Conservation (phyloP, 1,140 invertebrate genomes). For the Scaptodrosophila lebanonensis region DNA sequence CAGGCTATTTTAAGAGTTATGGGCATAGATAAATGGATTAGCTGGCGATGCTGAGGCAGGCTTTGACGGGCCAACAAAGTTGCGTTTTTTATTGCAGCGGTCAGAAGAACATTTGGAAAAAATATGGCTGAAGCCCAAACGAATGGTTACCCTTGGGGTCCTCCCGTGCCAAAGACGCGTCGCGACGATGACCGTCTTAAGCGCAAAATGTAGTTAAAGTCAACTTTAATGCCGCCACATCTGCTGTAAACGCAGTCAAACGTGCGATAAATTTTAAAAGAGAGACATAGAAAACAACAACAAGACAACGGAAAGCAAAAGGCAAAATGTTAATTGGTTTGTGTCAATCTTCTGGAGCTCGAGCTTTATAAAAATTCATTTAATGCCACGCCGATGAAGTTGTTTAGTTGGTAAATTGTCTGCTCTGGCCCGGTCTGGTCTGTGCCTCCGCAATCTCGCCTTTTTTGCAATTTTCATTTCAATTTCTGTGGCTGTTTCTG, state of each 20-base stretch:
- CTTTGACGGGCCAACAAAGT: constrained; percentile 49
- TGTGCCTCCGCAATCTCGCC: constrained; percentile 38
- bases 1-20: constrained; percentile 76
- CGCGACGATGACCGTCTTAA: constrained; percentile 16
- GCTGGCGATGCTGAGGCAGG: constrained; percentile 20
- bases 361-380: constrained; percentile 52
- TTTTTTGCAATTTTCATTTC: constrained; percentile 71
- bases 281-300: constrained; percentile 38
- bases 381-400: constrained; percentile 65
- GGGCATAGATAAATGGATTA: constrained; percentile 76
- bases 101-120: constrained; percentile 38
- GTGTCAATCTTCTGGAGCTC: constrained; percentile 64
- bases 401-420: constrained; percentile 65
- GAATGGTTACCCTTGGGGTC: background rate
- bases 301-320: constrained; percentile 32
- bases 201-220: constrained; percentile 74
- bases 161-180: background rate
- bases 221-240: constrained; percentile 40
- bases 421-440: constrained; percentile 29
- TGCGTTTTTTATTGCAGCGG: constrained; percentile 22
- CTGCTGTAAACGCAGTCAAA: constrained; percentile 74
- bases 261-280: constrained; percentile 71
- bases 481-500: constrained; percentile 52
- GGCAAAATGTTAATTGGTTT: constrained; percentile 77
- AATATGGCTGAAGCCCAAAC: constrained; percentile 14